A percentile compares a stretch with the other conserved stretches of the same genome.
Conservation (phyloP, 2,797 vertebrate species). For the Scleropages formosus region DNA sequence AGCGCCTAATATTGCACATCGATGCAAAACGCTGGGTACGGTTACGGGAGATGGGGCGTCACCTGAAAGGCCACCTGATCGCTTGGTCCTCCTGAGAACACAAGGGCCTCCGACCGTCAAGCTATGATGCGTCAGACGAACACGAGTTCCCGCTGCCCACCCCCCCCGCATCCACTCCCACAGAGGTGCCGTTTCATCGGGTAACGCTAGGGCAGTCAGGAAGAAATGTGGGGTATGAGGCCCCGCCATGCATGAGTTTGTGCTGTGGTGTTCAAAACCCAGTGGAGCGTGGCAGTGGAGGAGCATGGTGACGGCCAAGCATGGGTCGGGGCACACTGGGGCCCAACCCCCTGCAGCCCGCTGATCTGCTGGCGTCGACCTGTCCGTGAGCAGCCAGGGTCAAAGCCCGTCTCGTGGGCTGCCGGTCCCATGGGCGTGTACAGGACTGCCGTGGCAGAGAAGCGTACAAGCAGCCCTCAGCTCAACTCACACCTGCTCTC, state of each 20-base stretch:
- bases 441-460: not conserved
- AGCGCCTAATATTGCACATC: not conserved
- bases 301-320: not conserved
- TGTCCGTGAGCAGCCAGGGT: conserved; percentile 6
- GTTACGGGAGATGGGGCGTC: not conserved
- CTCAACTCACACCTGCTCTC: no score
- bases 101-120: not conserved
- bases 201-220: not conserved
- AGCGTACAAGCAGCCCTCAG: no score
- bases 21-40: not conserved
- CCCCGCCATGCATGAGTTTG: not conserved
- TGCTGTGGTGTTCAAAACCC: conserved; percentile 5
- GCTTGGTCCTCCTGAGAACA: conserved; percentile 13
- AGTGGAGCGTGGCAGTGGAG: not conserved
- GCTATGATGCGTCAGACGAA: conserved; percentile 20
- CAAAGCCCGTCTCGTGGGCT: conserved; percentile 17
- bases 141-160: conserved; percentile 5
- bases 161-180: not conserved
- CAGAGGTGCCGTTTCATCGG: conserved; percentile 2
- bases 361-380: not conserved
- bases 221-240: not conserved
- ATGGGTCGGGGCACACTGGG: not conserved
- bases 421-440: not conserved
- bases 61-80: conserved; percentile 18
- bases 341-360: no score